Base-by-base conservation (phyloP, 1,140 invertebrate species). In the Pentalonia nigronervosa region DNA sequence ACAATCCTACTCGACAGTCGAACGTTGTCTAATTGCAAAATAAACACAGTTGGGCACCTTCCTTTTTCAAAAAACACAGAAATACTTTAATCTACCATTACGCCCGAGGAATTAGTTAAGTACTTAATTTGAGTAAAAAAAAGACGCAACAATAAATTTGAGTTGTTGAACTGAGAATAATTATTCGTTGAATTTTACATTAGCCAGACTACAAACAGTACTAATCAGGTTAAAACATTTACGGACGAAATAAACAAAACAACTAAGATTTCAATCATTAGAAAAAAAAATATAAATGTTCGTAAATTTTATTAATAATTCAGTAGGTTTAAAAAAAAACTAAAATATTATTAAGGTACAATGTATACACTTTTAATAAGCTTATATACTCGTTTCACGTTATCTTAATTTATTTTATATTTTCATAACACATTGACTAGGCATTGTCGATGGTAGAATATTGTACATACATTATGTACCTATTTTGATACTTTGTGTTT, bases 21-120 rank as follows among this genome's bases (percentile, higher is more conserved):
- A 87, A 53, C 50, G 48, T 89, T 89, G n/a, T 89, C 20, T 89
- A 89, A 89, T 89, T 89, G 87, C 20, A 89, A 89, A 89, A 89
- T 89, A 89, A 89, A 89, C 50, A 89, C 21, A 9, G 48, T 53
- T 25, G 21, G 9, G 48, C 6, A 56, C 50, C 7, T 89, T 34
- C 4, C 21, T 53, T 9, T 25, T 21, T 21, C 21, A 7, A 30
- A 53, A 34, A 89, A 56, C 30, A 56, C 48, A 23, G 21, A 89
- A 89, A 53, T 53, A 89, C n/a, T 36, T 89, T 89, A 89, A 89
- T 89, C 34, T 34, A 11, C n/a, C 50, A 9, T 25, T 6, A 34
- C 4, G 30, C 11, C 81, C 6, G 20, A 53, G n/a, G 48, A 88
- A 88, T 88, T 88, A 88, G 47, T 50, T 50, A 23, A 36, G 86